A percentile compares a stretch with the other conserved stretches of the same genome.
These are phyloP conservation scores for Geococcyx californianus DNA, from an alignment of 2,113 vertebrate genomes.

Conservation along the genomic window DNA sequence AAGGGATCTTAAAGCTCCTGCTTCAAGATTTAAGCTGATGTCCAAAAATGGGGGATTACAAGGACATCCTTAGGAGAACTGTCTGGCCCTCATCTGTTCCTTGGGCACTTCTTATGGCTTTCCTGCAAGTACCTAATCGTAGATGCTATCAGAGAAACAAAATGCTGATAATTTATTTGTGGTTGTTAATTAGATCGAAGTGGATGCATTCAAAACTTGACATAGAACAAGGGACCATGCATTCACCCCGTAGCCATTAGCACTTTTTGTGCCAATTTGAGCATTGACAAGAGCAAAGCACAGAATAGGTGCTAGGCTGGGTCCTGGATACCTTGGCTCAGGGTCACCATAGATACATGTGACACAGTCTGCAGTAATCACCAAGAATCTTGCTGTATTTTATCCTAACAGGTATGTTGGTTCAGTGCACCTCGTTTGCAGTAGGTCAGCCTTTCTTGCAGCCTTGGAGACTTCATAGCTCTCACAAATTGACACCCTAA, in stretches of 20 bases:
- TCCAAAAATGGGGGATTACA: not conserved
- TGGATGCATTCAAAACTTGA: not conserved
- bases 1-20: not conserved
- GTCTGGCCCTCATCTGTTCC: not conserved
- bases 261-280: not conserved
- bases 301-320: not conserved
- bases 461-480: not conserved
- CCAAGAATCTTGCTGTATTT: not conserved
- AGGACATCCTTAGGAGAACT: not conserved
- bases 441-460: not conserved
- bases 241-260: not conserved
- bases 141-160: not conserved
- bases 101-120: not conserved
- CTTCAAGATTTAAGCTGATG: not conserved
- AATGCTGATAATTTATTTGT: not conserved
- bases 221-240: fast-evolving
- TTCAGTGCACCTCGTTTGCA: not conserved
- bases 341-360: not conserved
- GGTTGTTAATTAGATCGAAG: not conserved
- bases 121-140: not conserved
- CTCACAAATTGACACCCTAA: not conserved
- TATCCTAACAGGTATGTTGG: not conserved
- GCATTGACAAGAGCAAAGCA: not conserved
- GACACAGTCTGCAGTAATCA: not conserved
- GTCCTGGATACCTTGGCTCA: not conserved